Base-by-base conservation (phyloP, 2,888 invertebrate genomes). In the Volucella bombylans region DNA sequence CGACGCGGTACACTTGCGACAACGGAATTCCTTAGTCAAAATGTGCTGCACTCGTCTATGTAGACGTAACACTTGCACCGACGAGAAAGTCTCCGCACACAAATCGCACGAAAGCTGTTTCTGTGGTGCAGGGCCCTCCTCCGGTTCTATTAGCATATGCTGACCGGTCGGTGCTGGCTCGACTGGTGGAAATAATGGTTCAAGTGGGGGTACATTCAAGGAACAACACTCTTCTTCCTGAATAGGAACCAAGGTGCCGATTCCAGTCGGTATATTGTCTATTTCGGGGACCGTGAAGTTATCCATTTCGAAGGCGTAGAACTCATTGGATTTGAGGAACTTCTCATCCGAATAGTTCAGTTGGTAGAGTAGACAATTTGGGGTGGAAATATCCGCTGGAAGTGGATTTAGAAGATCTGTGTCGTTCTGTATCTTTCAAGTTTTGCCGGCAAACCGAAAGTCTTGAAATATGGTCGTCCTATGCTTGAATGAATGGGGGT, bases 31-130 rank as follows among this genome's bases (percentile, higher is more conserved):
- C 62, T 87, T 87, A 0, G 54, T 71, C 12, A 80, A 57, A 10
- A 76, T 80, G 15, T 87, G 87, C n/a, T 62, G 59, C 2, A 65
- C 65, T 1, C 65, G 49, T n/a, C 82, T 61, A n/a, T 87, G 87
- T 1, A 80, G 18, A 11, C 76, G 85, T 11, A 87, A 68, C 10
- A 78, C 82, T 10, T 81, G 74, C 12, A 47, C 49, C 41, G 80
- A 71, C 1, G 54, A 39, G 14, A 81, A 81, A 1, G 57, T 72
- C 18, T 85, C 76, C 15, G 61, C 11, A 15, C 81, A 80, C 38
- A 85, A 43, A 45, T 85, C 83, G 11, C 83, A 81, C 0, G 49
- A 9, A 11, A 76, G 10, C 31, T 83, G 69, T 31, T 79, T 82
- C 8, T 23, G 3, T 9, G 15, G 4, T 4, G 18, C 15, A 14